Percentiles rank a stretch among this genome's conserved stretches.
Evolutionary conservation across 2,888 invertebrate genomes (phyloP).

Genomic region (Mylabris sibirica): DNA sequence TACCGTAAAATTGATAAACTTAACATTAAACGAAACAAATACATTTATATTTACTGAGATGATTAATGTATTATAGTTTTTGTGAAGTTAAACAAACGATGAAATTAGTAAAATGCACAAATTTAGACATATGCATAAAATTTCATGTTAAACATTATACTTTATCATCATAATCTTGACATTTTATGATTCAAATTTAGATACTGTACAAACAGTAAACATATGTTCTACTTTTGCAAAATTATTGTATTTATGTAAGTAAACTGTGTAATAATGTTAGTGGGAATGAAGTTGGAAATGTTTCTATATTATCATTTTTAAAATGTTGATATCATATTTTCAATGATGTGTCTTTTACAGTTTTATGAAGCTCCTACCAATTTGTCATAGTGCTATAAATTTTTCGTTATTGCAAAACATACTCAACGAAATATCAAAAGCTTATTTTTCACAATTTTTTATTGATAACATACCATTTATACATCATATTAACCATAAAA

Average conservation of each 20-base stretch:
- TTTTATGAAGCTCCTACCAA: not conserved
- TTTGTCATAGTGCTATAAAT: not conserved
- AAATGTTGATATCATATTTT: not conserved
- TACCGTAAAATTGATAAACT: not conserved
- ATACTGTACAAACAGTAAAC: not conserved
- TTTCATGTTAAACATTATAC: not conserved
- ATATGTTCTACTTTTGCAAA: constrained; percentile 7
- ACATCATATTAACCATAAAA: not conserved
- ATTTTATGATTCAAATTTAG: constrained; percentile 1
- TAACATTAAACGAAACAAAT: not conserved
- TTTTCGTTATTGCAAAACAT: not conserved
- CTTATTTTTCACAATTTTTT: not conserved
- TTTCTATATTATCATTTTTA: not conserved
- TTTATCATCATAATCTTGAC: constrained; percentile 2
- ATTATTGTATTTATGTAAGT: not conserved
- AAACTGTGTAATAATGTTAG: not conserved
- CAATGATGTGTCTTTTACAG: not conserved
- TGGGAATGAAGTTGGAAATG: constrained; percentile 4
- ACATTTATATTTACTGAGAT: not conserved
- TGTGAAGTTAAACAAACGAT: not conserved
- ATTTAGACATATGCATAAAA: constrained; percentile 1
- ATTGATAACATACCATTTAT: not conserved
- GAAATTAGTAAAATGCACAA: constrained; percentile 5
- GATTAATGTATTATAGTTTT: not conserved
- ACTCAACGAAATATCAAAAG: not conserved